These are phyloP conservation scores for Hypsopygia costalis DNA, from an alignment of 2,888 invertebrate genomes.

Conservation along the genomic window DNA sequence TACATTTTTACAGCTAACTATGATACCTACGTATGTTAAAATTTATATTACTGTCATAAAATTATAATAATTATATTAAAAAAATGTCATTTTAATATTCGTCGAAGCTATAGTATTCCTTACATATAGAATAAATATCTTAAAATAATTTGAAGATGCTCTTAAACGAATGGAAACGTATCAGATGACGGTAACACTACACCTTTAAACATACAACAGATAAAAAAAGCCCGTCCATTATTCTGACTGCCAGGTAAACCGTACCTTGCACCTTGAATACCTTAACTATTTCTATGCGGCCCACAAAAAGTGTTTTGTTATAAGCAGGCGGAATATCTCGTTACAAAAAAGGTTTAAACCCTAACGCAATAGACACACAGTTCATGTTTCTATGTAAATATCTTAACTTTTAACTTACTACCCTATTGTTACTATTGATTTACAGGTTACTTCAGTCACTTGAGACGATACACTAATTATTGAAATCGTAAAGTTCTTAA, in stretches of 20 bases:
- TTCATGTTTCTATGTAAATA: slow-evolving; percentile 6
- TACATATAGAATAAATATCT: slow-evolving; percentile 7
- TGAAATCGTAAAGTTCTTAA: no score
- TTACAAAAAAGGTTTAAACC: slow-evolving; percentile 12
- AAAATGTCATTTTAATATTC: no score
- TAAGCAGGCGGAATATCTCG: slow-evolving; percentile 20
- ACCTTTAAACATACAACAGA: slow-evolving; percentile 27
- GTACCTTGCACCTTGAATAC: slow-evolving; percentile 46
- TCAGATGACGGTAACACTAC: slow-evolving; percentile 46
- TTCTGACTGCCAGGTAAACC: slow-evolving; percentile 61
- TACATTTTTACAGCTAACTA: no score
- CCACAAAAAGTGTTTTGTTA: slow-evolving; percentile 40
- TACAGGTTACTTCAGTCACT: slow-evolving; percentile 8
- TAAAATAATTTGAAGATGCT: slow-evolving; percentile 12
- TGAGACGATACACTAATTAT: slow-evolving; percentile 2
- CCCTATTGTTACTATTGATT: slow-evolving; percentile 10
- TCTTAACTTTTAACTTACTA: slow-evolving; percentile 4
- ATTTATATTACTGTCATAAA: no score
- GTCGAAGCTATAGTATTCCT: no score
- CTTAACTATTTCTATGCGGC: slow-evolving; percentile 33
- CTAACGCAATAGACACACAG: slow-evolving; percentile 10
- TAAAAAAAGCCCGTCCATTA: slow-evolving; percentile 52
- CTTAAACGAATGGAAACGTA: slow-evolving; percentile 29
- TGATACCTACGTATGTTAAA: no score
- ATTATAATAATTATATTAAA: no score